A percentile compares a stretch with the other conserved stretches of the same genome.
These are phyloP conservation scores for Parapristionchus giblindavisi DNA, from an alignment of 2,888 invertebrate species.

Conservation along the genomic window DNA sequence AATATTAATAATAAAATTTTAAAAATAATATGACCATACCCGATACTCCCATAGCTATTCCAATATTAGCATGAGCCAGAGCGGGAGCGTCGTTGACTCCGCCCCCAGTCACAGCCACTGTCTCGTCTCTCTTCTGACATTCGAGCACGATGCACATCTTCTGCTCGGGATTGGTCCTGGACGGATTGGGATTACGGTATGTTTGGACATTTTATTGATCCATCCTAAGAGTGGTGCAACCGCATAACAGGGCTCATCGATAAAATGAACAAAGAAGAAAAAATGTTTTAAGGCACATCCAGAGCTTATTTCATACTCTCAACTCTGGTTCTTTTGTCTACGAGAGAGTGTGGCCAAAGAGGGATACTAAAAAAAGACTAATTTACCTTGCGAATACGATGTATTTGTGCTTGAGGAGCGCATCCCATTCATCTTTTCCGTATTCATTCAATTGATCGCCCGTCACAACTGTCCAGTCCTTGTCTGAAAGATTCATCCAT, in stretches of 20 bases:
- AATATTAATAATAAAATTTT: not conserved
- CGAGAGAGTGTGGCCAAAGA: not conserved
- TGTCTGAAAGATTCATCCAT: no score
- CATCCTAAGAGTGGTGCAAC: not conserved
- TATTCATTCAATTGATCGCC: slow-evolving; percentile 42
- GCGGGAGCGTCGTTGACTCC: slow-evolving; percentile 68
- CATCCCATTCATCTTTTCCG: slow-evolving; percentile 45
- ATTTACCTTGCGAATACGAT: slow-evolving; percentile 42
- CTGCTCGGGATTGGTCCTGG: slow-evolving; percentile 66
- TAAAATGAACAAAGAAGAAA: no score
- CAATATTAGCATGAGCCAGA: slow-evolving; percentile 66
- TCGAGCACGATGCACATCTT: slow-evolving; percentile 67
- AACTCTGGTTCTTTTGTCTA: no score
- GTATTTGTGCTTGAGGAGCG: slow-evolving; percentile 40
- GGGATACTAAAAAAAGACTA: not conserved
- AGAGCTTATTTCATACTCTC: no score
- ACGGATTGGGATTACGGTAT: not conserved
- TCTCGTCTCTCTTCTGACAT: slow-evolving; percentile 66
- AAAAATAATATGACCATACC: slow-evolving; percentile 39
- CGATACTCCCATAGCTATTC: slow-evolving; percentile 67
- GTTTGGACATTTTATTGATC: not conserved
- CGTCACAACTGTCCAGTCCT: slow-evolving; percentile 40
- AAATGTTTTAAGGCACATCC: no score
- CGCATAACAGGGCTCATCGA: no score
- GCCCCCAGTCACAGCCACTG: slow-evolving; percentile 56